Evolutionary conservation across 1,140 invertebrate species (phyloP).

Genomic region (Physella acuta): DNA sequence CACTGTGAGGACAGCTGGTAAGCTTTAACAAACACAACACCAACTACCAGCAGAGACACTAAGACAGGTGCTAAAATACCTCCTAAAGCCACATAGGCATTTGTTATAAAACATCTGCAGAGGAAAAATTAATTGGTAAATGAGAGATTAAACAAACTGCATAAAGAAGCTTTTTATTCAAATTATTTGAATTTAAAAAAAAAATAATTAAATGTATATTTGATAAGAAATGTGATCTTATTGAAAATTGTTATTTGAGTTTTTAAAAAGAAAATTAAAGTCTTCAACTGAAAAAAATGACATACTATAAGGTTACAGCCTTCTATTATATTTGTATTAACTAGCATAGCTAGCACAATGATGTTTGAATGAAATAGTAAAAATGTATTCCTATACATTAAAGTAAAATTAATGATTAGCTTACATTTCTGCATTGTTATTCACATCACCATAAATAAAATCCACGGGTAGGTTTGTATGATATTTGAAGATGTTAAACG

Average conservation of each 20-base stretch:
- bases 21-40: constrained; percentile 50
- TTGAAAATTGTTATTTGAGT: background rate
- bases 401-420: too few species aligned
- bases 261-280: too few species aligned
- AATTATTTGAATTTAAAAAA: background rate
- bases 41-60: constrained; percentile 44
- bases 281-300: too few species aligned
- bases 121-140: background rate
- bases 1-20: constrained; percentile 54
- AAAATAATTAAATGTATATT: background rate
- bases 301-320: too few species aligned
- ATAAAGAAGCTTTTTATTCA: background rate
- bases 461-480: constrained; percentile 41
- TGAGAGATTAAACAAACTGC: background rate
- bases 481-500: constrained; percentile 52
- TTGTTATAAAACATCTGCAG: constrained; percentile 55
- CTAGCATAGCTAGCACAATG: too few species aligned
- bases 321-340: too few species aligned
- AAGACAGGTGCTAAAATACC: constrained; percentile 52
- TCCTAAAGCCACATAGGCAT: constrained; percentile 48
- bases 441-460: constrained; percentile 56
- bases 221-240: background rate
- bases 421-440: constrained; percentile 55
- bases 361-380: too few species aligned
- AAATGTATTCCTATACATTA: too few species aligned